A percentile compares a stretch with the other conserved stretches of the same genome.
phyloP scores from a whole-genome alignment of 2,888 invertebrate genomes.

The Fissipunctia ypsillon region DNA sequence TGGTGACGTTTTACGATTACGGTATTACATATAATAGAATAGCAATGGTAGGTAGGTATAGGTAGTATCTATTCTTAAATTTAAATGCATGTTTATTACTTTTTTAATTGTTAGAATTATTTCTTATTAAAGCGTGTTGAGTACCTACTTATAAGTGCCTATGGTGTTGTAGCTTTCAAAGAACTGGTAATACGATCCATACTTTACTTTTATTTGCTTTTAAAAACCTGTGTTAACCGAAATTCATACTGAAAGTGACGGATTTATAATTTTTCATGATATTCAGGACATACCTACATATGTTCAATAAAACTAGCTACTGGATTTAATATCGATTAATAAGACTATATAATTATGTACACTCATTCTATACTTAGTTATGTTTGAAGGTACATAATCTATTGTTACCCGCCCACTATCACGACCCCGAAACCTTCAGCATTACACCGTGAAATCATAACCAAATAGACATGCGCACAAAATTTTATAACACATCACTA shows the following conservation, averaged over 20 bases:
- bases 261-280: not conserved
- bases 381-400: not conserved
- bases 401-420: conserved; percentile 51
- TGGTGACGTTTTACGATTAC: conserved; percentile 5
- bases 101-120: not conserved
- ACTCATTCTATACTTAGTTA: not conserved
- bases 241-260: not conserved
- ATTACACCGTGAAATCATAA: conserved; percentile 50
- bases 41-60: not conserved
- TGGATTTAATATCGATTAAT: not conserved
- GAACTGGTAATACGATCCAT: not conserved
- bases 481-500: conserved; percentile 67
- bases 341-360: too few relatives aligned
- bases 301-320: too few relatives aligned
- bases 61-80: too few relatives aligned
- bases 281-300: too few relatives aligned
- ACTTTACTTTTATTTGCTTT: not conserved
- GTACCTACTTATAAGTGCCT: too few relatives aligned
- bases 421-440: conserved; percentile 50
- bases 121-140: not conserved
- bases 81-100: conserved; percentile 2
- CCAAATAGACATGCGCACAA: conserved; percentile 79
- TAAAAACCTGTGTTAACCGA: not conserved
- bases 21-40: not conserved
- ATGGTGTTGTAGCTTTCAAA: not conserved